Conservation (phyloP, 2,113 vertebrate genomes). For the Leucopternis melanops region DNA sequence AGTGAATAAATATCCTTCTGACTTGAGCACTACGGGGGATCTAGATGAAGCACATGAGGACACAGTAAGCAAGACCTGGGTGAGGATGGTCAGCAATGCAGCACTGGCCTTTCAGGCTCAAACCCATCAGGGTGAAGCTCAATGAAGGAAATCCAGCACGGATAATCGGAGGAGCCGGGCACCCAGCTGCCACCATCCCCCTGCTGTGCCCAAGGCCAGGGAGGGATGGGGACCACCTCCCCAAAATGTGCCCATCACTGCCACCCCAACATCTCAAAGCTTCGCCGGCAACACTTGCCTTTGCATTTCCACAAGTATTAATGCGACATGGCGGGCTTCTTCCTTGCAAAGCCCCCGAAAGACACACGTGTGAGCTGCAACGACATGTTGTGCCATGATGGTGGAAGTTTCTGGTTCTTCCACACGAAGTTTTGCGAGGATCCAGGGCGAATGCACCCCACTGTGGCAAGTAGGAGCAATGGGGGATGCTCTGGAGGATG, state of each 20-base stretch:
- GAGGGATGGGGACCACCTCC: not conserved
- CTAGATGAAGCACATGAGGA: not conserved
- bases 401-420: not conserved
- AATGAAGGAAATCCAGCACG: not conserved
- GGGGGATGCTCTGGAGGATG: not conserved
- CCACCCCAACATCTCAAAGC: not conserved
- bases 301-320: not conserved
- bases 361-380: not conserved
- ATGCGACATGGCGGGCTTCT: not conserved
- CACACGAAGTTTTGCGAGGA: not conserved
- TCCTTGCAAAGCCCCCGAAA: not conserved
- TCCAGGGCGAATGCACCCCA: not conserved
- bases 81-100: not conserved
- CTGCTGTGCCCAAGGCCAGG: accelerated
- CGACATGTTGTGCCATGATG: accelerated
- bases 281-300: accelerated
- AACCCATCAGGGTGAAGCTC: not conserved
- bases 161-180: not conserved
- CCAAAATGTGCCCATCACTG: not conserved
- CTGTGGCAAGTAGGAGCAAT: not conserved
- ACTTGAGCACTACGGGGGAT: not conserved
- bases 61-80: not conserved
- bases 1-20: not conserved
- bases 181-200: not conserved
- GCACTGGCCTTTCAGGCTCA: not conserved